A percentile compares a stretch with the other conserved stretches of the same genome.
Conservation (phyloP, 2,113 vertebrate genomes). For the Butastur rufipennis region DNA sequence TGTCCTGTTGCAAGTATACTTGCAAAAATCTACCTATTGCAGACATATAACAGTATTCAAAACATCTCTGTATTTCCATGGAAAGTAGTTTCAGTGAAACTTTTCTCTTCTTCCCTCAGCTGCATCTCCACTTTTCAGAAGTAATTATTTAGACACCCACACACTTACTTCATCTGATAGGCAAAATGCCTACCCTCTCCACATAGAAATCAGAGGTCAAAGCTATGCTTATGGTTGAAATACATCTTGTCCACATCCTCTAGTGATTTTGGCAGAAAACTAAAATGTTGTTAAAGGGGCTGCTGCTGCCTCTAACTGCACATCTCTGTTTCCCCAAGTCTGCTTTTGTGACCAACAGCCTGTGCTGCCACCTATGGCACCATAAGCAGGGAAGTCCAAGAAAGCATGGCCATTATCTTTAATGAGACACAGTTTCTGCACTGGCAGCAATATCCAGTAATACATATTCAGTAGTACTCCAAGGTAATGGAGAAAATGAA, state of each 20-base stretch:
- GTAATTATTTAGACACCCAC: background rate
- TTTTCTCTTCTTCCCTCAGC: background rate
- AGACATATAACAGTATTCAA: background rate
- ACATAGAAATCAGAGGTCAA: background rate
- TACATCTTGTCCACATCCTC: background rate
- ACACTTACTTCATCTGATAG: background rate
- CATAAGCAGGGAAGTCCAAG: background rate
- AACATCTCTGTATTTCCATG: background rate
- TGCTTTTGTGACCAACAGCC: background rate
- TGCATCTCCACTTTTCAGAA: background rate
- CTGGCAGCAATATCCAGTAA: background rate
- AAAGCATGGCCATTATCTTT: background rate
- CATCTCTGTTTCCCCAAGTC: background rate
- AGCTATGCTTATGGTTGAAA: background rate
- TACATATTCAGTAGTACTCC: background rate
- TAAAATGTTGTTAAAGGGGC: background rate
- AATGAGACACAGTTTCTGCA: background rate
- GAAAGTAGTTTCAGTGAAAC: background rate
- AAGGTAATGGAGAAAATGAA: background rate
- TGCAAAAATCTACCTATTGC: background rate
- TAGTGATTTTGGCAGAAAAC: background rate
- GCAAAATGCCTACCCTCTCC: background rate
- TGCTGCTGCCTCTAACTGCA: background rate
- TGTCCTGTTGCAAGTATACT: background rate
- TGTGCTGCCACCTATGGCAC: accelerated